Base-by-base conservation (phyloP, 2,888 invertebrate genomes). In the Patella caerulea region DNA sequence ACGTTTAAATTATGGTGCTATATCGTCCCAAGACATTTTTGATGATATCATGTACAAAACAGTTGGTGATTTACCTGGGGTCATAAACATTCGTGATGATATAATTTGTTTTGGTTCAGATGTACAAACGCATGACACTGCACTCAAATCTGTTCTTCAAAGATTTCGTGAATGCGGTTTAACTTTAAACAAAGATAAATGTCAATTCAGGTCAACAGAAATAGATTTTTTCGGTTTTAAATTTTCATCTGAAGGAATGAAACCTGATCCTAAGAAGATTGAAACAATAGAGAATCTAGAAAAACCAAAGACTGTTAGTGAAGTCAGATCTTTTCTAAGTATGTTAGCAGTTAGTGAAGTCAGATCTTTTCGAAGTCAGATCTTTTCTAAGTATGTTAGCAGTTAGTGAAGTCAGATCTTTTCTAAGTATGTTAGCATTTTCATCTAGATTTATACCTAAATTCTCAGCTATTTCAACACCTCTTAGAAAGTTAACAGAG, bases 401-500 rank as follows among this genome's bases (percentile, higher is more conserved):
- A n/a, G n/a, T 59, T 19, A 59, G 59, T 12, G 59, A 59, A 17
- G 59, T 59, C 19, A 17, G 59, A 59, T 59, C 59, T 19, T 59
- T 59, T 65, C 24, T 65, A 24, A 65, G 65, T 65, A 65, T 65
- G 65, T 65, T 65, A 65, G 65, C 65, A 11, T 65, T 65, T 65
- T 65, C 65, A 65, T 65, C 65, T 9, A 65, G 65, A 65, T 65
- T 65, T 24, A 65, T 65, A 65, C 65, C 65, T 65, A n/a, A 65
- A 24, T 65, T 65, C 12, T 65, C 65, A 65, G 24, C 65, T 19
- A 65, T 65, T 65, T 65, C 65, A 65, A 65, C 65, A 24, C 65
- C 65, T 19, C 65, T 65, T 19, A n/a, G 65, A 12, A 65, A 65
- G n/a, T 12, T 65, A 24, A 65, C 65, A 65, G 65, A 65, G 65